These are phyloP conservation scores for Molossus alvarezi DNA, from an alignment of 2,797 vertebrate species.

Conservation along the genomic window DNA sequence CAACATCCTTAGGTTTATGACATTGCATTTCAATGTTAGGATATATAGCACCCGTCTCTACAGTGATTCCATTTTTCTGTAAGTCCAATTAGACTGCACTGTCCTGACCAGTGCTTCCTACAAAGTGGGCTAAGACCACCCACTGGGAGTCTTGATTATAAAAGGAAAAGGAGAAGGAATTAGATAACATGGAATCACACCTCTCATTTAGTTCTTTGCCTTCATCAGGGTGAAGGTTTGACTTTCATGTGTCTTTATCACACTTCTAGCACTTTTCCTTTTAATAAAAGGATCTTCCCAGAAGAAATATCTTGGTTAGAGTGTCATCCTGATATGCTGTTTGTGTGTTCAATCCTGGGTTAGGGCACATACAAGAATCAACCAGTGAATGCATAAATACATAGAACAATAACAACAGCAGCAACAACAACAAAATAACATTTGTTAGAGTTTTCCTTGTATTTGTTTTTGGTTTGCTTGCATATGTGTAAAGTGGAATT, in stretches of 20 bases:
- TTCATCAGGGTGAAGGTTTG: not conserved
- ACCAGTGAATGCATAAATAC: not conserved
- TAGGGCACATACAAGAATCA: not conserved
- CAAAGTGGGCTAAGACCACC: not conserved
- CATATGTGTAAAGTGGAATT: not conserved
- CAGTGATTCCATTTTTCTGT: not conserved
- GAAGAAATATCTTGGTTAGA: not conserved
- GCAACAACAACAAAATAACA: not conserved
- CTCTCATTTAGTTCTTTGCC: not conserved
- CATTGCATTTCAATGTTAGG: constrained; percentile 1
- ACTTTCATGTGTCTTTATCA: not conserved
- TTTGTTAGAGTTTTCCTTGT: not conserved
- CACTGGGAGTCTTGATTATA: not conserved
- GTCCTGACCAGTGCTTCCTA: not conserved
- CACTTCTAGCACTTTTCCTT: not conserved
- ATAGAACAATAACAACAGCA: not conserved
- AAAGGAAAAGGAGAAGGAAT: not conserved
- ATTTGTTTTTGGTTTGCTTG: constrained; percentile 61
- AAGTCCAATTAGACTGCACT: not conserved
- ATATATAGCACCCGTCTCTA: not conserved
- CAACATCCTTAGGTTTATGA: not conserved
- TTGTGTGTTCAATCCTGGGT: not conserved
- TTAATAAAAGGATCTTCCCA: not conserved
- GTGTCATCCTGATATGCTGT: not conserved
- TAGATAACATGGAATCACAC: not conserved